These are phyloP conservation scores for Orthosia cruda DNA, from an alignment of 2,888 invertebrate genomes.

Conservation along the genomic window DNA sequence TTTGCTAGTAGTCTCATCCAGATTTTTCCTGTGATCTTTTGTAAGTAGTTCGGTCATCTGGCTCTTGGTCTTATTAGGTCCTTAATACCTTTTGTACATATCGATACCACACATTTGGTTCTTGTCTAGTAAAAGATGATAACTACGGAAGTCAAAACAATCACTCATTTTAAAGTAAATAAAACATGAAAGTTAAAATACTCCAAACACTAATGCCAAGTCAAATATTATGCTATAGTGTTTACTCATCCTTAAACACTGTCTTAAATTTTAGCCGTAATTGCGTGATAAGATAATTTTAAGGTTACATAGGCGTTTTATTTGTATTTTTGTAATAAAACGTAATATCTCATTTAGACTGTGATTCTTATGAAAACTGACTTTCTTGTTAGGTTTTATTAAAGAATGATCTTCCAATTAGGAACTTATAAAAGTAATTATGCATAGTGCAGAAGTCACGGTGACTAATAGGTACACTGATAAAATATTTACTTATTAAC, in stretches of 20 bases:
- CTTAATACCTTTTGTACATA: not conserved
- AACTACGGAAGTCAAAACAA: constrained; percentile 30
- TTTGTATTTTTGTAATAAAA: constrained; percentile 24
- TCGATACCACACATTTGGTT: not conserved
- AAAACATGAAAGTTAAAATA: constrained; percentile 14
- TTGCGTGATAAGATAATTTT: constrained; percentile 57
- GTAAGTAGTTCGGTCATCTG: not conserved
- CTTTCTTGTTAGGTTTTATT: not conserved
- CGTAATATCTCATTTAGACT: constrained; percentile 3
- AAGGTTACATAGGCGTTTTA: constrained; percentile 31
- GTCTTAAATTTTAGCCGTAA: constrained; percentile 22
- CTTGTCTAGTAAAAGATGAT: not conserved
- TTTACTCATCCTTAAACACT: constrained; percentile 15
- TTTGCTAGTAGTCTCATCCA: not conserved
- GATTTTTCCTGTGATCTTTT: not conserved
- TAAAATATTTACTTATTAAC: not conserved
- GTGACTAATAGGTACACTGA: not conserved
- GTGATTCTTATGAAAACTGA: not conserved
- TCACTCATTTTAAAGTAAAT: constrained; percentile 19
- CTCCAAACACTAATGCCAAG: constrained; percentile 26
- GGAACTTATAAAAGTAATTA: not conserved
- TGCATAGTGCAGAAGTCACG: not conserved
- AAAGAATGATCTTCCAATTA: not conserved
- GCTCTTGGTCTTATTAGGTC: too few species aligned
- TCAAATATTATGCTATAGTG: constrained; percentile 36